These are phyloP conservation scores for Orcinus orca DNA, from an alignment of 2,113 vertebrate genomes.

Conservation along the genomic window DNA sequence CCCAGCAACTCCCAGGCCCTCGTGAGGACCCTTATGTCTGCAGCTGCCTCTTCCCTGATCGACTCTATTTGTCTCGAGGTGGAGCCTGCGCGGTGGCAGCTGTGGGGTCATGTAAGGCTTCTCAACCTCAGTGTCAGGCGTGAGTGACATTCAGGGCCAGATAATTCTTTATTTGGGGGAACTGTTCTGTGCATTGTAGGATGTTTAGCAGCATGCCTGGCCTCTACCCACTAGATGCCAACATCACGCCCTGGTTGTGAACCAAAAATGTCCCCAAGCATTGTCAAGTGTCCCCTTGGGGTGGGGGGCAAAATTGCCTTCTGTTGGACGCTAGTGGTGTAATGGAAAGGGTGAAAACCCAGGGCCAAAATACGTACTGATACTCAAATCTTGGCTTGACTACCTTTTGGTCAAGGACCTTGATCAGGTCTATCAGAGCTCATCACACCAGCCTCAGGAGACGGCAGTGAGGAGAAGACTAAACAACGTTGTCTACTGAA, in stretches of 20 bases:
- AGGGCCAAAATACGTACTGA: too few relatives aligned
- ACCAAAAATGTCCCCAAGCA: neutral
- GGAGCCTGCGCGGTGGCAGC: accelerated
- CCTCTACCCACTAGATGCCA: neutral
- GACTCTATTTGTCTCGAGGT: accelerated
- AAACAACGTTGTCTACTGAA: accelerated
- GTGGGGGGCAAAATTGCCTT: too few relatives aligned
- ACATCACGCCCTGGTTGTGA: neutral
- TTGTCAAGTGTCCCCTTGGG: neutral
- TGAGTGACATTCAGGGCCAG: accelerated
- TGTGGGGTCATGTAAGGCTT: accelerated
- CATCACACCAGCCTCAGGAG: accelerated
- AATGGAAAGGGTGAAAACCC: neutral
- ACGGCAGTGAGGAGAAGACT: accelerated
- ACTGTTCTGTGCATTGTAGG: accelerated
- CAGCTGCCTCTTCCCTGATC: neutral
- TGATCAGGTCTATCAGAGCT: neutral
- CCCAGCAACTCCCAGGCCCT: neutral
- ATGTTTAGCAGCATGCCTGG: too few relatives aligned
- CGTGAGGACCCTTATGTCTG: neutral
- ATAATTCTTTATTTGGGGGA: accelerated
- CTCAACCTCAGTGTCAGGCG: neutral
- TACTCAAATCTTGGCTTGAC: neutral
- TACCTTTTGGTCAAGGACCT: neutral
- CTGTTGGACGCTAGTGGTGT: neutral